These are phyloP conservation scores for Sylvia borin DNA, from an alignment of 2,797 vertebrate species.

Conservation along the genomic window DNA sequence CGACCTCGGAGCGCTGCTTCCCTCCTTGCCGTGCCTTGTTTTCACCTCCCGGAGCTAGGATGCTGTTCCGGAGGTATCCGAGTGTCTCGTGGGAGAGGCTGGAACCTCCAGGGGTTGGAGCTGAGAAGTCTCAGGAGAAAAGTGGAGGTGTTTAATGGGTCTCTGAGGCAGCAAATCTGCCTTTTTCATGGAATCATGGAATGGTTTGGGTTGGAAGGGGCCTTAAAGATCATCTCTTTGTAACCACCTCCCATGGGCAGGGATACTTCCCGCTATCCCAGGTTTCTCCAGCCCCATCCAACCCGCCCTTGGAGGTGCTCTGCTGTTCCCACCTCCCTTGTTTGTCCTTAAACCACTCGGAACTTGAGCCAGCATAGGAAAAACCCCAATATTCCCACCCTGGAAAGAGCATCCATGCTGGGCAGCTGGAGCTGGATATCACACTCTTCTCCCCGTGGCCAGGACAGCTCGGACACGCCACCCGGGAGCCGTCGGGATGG, in stretches of 20 bases:
- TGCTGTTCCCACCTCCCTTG: accelerated
- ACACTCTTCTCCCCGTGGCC: accelerated
- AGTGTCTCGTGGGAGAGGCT: not conserved
- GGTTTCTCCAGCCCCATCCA: not conserved
- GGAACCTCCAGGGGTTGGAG: not conserved
- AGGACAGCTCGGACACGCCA: not conserved
- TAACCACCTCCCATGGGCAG: not conserved
- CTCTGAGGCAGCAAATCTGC: not conserved
- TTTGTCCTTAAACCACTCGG: not conserved
- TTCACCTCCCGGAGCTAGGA: not conserved
- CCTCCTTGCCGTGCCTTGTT: not conserved
- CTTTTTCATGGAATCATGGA: not conserved
- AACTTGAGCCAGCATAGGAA: not conserved
- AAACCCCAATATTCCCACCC: not conserved
- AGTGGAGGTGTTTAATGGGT: not conserved
- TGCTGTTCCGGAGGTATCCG: not conserved
- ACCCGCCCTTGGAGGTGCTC: not conserved
- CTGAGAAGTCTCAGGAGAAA: not conserved
- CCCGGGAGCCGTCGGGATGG: accelerated
- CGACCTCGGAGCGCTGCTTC: not conserved
- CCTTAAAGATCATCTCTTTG: not conserved
- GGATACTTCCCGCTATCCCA: not conserved
- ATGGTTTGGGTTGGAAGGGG: not conserved
- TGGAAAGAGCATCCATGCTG: not conserved
- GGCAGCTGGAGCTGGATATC: not conserved